Evolutionary conservation across 2,888 invertebrate genomes (phyloP).

Genomic region (Agelastica alni): DNA sequence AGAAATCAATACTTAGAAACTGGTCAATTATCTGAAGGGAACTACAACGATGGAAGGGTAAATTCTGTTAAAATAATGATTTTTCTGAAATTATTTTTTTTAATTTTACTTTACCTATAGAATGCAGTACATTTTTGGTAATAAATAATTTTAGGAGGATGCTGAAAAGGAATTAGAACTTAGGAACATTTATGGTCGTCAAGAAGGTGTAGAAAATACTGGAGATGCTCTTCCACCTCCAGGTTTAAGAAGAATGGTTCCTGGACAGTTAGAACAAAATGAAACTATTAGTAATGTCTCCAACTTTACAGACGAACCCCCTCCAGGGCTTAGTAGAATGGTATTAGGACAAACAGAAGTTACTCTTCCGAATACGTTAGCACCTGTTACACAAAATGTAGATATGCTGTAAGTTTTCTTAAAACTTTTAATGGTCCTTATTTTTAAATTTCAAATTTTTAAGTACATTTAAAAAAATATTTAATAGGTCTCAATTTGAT

Average conservation of each 20-base stretch:
- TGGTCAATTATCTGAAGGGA: constrained; percentile 69
- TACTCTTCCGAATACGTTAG: constrained; percentile 39
- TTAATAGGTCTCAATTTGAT: constrained; percentile 33
- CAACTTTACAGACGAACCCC: constrained; percentile 58
- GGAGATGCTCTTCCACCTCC: constrained; percentile 64
- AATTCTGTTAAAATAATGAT: constrained; percentile 2
- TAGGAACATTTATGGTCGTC: background rate
- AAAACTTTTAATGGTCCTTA: too few species aligned
- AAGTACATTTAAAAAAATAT: too few species aligned
- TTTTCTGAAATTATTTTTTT: too few species aligned
- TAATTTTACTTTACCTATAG: too few species aligned
- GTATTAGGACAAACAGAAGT: constrained; percentile 61
- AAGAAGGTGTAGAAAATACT: constrained; percentile 22
- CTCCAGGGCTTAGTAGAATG: constrained; percentile 68
- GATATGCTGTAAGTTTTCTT: constrained; percentile 26
- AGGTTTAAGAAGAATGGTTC: constrained; percentile 67
- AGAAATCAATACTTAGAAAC: constrained; percentile 79
- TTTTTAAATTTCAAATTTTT: too few species aligned
- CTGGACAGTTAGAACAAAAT: constrained; percentile 65
- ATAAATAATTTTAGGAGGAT: constrained; percentile 19
- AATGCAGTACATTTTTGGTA: too few species aligned
- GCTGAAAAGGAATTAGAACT: constrained; percentile 26
- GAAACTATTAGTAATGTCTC: constrained; percentile 32
- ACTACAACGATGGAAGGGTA: constrained; percentile 35
- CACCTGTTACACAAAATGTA: constrained; percentile 52